Percentiles rank a stretch among this genome's conserved stretches.
These are phyloP conservation scores for Nemoura dubitans DNA, from an alignment of 2,888 invertebrate species.

Conservation along the genomic window DNA sequence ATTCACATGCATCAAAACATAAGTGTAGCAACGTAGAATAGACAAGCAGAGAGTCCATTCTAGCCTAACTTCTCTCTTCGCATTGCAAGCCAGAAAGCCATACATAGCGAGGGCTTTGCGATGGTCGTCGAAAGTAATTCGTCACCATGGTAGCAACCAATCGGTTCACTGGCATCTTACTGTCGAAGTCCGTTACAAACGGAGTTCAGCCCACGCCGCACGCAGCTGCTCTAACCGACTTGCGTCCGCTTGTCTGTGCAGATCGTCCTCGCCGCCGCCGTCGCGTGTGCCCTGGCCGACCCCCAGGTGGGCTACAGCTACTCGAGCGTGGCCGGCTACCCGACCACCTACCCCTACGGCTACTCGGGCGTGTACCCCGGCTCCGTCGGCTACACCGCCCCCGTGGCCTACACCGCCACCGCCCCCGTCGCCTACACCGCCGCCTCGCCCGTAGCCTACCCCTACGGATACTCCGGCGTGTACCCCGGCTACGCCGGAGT, in stretches of 20 bases:
- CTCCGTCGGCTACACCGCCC: constrained; percentile 60
- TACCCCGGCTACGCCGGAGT: constrained; percentile 19
- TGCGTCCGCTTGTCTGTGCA: constrained; percentile 56
- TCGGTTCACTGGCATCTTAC: too few species aligned
- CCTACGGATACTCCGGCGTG: constrained; percentile 46
- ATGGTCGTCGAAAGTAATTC: too few species aligned
- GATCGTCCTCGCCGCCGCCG: constrained; percentile 67
- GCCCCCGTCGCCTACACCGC: constrained; percentile 50
- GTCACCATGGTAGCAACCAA: too few species aligned
- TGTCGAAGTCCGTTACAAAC: too few species aligned
- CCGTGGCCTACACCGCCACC: constrained; percentile 54
- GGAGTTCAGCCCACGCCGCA: too few species aligned
- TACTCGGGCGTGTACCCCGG: constrained; percentile 59
- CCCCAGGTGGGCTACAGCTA: constrained; percentile 52
- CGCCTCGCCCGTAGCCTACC: constrained; percentile 47
- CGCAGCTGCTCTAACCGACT: too few species aligned
- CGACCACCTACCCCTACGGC: constrained; percentile 55
- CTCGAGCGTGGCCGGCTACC: constrained; percentile 47
- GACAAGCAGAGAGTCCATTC: too few species aligned
- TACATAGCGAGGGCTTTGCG: too few species aligned
- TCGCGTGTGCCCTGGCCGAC: constrained; percentile 57
- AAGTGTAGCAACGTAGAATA: too few species aligned
- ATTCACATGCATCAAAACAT: too few species aligned
- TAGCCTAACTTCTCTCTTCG: too few species aligned
- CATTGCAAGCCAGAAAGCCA: too few species aligned